Evolutionary conservation across 2,888 invertebrate species (phyloP).

Genomic region (Sericinus montela): DNA sequence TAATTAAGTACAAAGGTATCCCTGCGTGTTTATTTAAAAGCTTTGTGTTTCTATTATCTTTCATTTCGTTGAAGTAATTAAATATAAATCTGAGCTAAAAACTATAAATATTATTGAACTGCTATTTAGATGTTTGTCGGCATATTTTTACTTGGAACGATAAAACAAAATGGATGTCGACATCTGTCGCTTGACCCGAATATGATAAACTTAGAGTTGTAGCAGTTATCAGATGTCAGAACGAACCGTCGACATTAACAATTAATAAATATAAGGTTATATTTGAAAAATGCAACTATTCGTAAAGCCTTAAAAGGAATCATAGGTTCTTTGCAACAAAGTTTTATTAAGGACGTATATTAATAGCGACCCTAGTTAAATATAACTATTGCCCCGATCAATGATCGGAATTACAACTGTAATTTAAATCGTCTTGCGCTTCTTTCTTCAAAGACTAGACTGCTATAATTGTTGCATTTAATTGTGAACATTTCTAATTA

Average conservation of each 20-base stretch:
- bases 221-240: no score
- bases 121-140: conserved; percentile 16
- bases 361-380: not conserved
- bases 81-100: conserved; percentile 7
- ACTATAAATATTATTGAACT: conserved; percentile 9
- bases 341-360: conserved; percentile 3
- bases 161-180: conserved; percentile 26
- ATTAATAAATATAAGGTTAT: conserved; percentile 9
- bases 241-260: conserved; percentile 5
- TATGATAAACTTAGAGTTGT: no score
- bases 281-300: conserved; percentile 10
- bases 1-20: no score
- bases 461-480: no score
- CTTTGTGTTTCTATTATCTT: not conserved
- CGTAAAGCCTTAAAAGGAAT: conserved; percentile 8
- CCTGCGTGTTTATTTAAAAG: no score
- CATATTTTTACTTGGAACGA: conserved; percentile 22
- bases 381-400: no score
- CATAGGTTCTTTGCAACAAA: not conserved
- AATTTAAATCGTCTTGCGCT: conserved; percentile 19
- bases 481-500: no score
- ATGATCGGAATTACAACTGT: conserved; percentile 16
- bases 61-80: conserved; percentile 9
- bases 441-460: no score
- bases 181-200: conserved; percentile 43